A percentile compares a stretch with the other conserved stretches of the same genome.
phyloP scores from a whole-genome alignment of 2,797 vertebrate genomes.

The Xenops minutus region DNA sequence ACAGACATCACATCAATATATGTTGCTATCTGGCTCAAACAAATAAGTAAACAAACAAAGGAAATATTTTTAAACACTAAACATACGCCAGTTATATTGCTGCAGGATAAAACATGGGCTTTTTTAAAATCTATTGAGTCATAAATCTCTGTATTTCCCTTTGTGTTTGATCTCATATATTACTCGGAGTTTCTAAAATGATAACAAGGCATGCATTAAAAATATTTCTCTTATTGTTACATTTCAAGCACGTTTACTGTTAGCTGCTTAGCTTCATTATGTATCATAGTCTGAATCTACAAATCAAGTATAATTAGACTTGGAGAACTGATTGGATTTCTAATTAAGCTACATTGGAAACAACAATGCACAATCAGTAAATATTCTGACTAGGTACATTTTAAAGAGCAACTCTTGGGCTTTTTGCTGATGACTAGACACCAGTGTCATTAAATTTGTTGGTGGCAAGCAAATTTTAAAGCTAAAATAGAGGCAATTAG shows the following conservation, averaged over 20 bases:
- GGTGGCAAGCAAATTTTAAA: conserved; percentile 97
- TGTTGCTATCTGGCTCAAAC: conserved; percentile 21
- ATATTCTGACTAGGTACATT: conserved; percentile 88
- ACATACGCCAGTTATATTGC: conserved; percentile 20
- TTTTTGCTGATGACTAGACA: conserved; percentile 97
- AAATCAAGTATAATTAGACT: conserved; percentile 89
- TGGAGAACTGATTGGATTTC: conserved; percentile 87
- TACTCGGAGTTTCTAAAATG: conserved; percentile 72
- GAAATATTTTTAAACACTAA: conserved; percentile 41
- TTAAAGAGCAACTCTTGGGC: conserved; percentile 88
- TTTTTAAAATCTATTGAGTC: conserved; percentile 50
- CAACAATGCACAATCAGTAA: conserved; percentile 88
- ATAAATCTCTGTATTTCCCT: conserved; percentile 61
- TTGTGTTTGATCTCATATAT: conserved; percentile 69
- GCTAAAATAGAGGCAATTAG: conserved; percentile 99
- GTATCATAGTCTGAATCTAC: conserved; percentile 87
- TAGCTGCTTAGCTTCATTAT: conserved; percentile 84
- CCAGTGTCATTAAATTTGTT: conserved; percentile 90
- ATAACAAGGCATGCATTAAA: conserved; percentile 76
- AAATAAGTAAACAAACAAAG: conserved; percentile 50
- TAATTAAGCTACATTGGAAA: conserved; percentile 88
- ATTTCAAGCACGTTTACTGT: conserved; percentile 84
- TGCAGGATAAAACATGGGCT: conserved; percentile 46
- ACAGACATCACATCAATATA: neutral
- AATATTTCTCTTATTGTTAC: conserved; percentile 84